A percentile compares a stretch with the other conserved stretches of the same genome.
Conservation (phyloP, 1,140 invertebrate species). For the Zaprionus africanus region DNA sequence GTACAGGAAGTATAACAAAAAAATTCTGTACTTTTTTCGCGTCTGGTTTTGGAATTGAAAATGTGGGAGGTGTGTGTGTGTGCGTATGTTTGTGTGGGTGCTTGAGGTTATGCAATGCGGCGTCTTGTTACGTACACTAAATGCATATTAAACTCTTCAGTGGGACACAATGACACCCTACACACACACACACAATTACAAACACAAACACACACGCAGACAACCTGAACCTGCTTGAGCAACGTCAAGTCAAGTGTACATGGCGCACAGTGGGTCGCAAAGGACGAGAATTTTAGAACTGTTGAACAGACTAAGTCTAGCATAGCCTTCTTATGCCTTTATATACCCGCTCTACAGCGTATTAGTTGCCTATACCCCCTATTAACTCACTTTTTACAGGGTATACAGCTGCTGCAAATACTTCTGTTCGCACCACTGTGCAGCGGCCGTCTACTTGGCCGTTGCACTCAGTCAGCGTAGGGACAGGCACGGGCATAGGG, state of each 20-base stretch:
- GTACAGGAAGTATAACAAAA: not conserved
- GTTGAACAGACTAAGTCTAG: too few relatives aligned
- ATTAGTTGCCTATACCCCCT: not conserved
- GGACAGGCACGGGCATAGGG: not conserved
- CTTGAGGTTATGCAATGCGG: constrained; percentile 63
- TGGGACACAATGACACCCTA: constrained; percentile 11
- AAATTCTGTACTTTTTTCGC: not conserved
- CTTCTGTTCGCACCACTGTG: not conserved
- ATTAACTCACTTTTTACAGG: not conserved
- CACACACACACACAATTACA: not conserved
- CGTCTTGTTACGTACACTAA: constrained; percentile 76
- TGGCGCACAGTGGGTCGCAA: constrained; percentile 29
- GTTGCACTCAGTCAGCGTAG: constrained; percentile 31
- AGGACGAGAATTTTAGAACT: not conserved
- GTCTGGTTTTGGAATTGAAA: constrained; percentile 1
- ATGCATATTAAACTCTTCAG: constrained; percentile 82
- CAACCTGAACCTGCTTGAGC: constrained; percentile 49
- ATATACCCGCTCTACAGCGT: too few relatives aligned
- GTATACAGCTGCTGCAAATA: not conserved
- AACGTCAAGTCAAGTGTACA: constrained; percentile 75
- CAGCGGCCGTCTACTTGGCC: constrained; percentile 23
- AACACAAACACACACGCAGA: constrained; percentile 3
- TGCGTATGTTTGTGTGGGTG: not conserved
- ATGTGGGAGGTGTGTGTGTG: not conserved
- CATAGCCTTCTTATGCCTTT: too few relatives aligned